Conservation (phyloP, 30 jellyfish, hydroid and myxozoan species). For the Pseudorhiza aurosa region DNA sequence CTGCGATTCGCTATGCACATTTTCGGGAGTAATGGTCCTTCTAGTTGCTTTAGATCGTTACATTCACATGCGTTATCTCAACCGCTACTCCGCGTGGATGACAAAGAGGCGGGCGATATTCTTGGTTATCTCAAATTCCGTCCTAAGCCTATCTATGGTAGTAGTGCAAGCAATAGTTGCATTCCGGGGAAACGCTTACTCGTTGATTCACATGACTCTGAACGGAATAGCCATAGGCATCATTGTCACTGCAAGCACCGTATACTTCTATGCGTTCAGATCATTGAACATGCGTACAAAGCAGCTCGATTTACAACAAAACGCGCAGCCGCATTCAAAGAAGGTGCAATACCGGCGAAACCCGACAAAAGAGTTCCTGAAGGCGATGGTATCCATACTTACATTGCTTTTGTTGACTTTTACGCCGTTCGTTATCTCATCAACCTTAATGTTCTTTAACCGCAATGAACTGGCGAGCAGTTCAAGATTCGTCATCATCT, state of each 20-base stretch:
- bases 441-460: not conserved
- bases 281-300: conserved; percentile 18
- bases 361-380: conserved; percentile 20
- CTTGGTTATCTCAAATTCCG: conserved; percentile 2
- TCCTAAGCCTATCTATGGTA: not conserved
- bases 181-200: not conserved
- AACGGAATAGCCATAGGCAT: conserved; percentile 10
- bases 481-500: not conserved
- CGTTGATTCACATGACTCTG: not conserved
- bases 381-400: conserved; percentile 8
- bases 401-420: not conserved
- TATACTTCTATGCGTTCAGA: conserved; percentile 13
- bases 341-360: not conserved
- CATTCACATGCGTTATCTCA: conserved; percentile 41
- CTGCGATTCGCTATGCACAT: conserved; percentile 27
- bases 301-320: not conserved
- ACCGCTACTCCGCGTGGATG: conserved; percentile 33
- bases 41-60: conserved; percentile 46
- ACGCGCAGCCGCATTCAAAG: not conserved
- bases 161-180: not conserved
- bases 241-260: conserved; percentile 13
- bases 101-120: conserved; percentile 17
- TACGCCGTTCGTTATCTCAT: conserved; percentile 18
- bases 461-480: not conserved
- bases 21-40: conserved; percentile 19